Conservation (phyloP, 2,113 vertebrate genomes). For the Cygnus atratus region DNA sequence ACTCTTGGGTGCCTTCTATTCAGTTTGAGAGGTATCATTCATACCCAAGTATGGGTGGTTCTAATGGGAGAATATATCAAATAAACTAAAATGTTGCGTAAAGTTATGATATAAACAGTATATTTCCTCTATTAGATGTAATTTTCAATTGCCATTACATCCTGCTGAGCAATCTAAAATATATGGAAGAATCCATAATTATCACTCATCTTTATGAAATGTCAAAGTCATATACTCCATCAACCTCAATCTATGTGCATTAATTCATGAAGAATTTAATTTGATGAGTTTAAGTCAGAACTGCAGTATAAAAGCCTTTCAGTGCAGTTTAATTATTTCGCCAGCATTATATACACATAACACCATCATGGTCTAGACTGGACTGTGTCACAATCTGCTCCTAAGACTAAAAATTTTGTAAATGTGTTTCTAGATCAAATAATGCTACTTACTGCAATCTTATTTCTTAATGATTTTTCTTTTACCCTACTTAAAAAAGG, state of each 20-base stretch:
- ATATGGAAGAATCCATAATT: neutral
- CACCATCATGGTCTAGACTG: neutral
- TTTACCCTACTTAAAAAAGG: neutral
- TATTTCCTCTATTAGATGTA: neutral
- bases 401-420: neutral
- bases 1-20: neutral
- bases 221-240: neutral
- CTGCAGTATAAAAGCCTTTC: neutral
- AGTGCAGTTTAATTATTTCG: slow-evolving; percentile 10
- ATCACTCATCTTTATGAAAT: neutral
- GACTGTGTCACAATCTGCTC: neutral
- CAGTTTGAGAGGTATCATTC: neutral
- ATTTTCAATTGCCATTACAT: neutral
- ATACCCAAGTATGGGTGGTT: neutral
- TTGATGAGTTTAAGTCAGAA: slow-evolving; percentile 15
- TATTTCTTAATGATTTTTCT: neutral
- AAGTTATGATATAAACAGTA: neutral
- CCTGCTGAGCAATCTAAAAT: slow-evolving; percentile 12
- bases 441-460: neutral
- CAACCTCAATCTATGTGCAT: neutral
- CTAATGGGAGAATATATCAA: neutral
- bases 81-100: neutral
- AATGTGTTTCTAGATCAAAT: neutral
- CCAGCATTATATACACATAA: neutral
- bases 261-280: slow-evolving; percentile 35